Percentiles rank a stretch among this genome's conserved stretches.
These are phyloP conservation scores for Ornithoptera priamus DNA, from an alignment of 2,888 invertebrate species.

Conservation along the genomic window DNA sequence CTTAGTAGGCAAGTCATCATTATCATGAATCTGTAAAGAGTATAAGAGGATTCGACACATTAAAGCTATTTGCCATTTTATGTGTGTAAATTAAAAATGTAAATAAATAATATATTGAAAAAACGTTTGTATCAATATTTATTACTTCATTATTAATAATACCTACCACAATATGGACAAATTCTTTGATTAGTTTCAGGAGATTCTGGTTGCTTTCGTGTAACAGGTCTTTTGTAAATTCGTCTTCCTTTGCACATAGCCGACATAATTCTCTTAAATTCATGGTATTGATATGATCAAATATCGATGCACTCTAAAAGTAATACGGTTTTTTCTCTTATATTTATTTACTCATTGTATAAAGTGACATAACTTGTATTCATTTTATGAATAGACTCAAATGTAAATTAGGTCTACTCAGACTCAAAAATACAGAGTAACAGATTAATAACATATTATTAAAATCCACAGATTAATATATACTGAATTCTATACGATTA, in stretches of 20 bases:
- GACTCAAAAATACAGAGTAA: slow-evolving; percentile 1
- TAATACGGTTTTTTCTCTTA: neutral
- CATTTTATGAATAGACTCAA: slow-evolving; percentile 6
- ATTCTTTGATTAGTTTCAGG: slow-evolving; percentile 63
- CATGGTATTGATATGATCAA: slow-evolving; percentile 31
- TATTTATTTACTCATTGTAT: slow-evolving; percentile 5
- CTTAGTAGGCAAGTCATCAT: slow-evolving; percentile 64
- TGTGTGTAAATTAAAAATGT: neutral
- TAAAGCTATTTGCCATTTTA: neutral
- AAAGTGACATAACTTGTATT: slow-evolving; percentile 1
- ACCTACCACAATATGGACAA: slow-evolving; percentile 64
- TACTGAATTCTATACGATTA: too few species aligned
- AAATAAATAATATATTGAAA: neutral
- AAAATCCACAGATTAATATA: neutral
- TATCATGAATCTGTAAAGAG: slow-evolving; percentile 52
- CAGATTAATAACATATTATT: neutral
- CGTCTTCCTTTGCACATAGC: slow-evolving; percentile 66
- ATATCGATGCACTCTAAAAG: slow-evolving; percentile 11
- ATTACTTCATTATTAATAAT: slow-evolving; percentile 5
- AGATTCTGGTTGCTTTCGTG: slow-evolving; percentile 62
- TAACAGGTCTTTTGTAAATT: slow-evolving; percentile 65
- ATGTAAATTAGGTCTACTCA: slow-evolving; percentile 11
- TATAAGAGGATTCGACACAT: neutral
- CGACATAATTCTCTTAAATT: slow-evolving; percentile 63
- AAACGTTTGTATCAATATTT: neutral